These are phyloP conservation scores for Chrysolina oricalcia DNA, from an alignment of 2,888 invertebrate species.

Conservation along the genomic window DNA sequence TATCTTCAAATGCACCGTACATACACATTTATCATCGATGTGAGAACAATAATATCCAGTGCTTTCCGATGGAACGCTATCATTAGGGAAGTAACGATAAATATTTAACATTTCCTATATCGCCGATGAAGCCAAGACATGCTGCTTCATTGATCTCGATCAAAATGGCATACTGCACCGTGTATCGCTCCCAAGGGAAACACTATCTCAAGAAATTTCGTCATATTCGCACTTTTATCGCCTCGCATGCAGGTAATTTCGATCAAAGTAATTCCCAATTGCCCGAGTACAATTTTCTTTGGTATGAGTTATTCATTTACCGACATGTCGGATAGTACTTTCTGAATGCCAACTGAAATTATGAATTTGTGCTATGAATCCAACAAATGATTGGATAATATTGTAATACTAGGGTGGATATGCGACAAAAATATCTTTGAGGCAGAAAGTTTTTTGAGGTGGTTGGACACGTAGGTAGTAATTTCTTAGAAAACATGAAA, in stretches of 20 bases:
- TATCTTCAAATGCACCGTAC: not conserved
- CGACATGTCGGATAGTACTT: no score
- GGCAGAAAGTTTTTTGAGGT: no score
- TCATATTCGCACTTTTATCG: not conserved
- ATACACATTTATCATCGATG: not conserved
- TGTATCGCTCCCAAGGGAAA: not conserved
- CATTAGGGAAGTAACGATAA: not conserved
- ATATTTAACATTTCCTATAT: constrained; percentile 3
- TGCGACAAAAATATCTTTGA: no score
- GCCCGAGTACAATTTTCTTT: no score
- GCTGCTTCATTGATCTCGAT: not conserved
- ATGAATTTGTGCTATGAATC: no score
- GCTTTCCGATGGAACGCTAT: not conserved
- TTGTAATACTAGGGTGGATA: no score
- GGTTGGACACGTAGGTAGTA: no score
- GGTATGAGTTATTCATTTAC: no score
- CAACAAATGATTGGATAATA: no score
- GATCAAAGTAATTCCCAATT: no score
- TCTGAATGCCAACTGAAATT: no score
- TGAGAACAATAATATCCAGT: not conserved
- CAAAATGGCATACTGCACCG: not conserved
- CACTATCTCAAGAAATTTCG: not conserved
- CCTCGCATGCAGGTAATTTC: not conserved
- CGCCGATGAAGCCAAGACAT: not conserved
- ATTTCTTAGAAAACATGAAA: no score